These are phyloP conservation scores for Amiota communis DNA, from an alignment of 2,888 invertebrate genomes.

Conservation along the genomic window DNA sequence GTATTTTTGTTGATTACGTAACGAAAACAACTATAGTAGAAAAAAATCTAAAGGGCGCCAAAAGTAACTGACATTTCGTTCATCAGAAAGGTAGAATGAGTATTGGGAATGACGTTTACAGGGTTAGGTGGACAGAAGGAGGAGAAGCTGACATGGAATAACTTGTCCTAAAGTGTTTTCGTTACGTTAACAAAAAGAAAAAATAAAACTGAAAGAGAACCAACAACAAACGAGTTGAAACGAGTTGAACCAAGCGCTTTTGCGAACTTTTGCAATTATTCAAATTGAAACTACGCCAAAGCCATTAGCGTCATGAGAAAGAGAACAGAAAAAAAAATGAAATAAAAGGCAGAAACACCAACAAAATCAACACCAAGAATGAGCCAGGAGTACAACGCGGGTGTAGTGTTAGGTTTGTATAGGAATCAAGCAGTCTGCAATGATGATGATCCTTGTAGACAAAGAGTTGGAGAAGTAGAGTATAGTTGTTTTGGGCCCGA, in stretches of 20 bases:
- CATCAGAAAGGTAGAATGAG: background rate
- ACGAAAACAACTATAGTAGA: background rate
- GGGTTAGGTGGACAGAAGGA: background rate
- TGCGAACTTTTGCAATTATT: slow-evolving; percentile 35
- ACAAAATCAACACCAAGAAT: slow-evolving; percentile 55
- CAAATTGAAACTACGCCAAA: slow-evolving; percentile 33
- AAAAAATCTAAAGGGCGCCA: slow-evolving; percentile 4
- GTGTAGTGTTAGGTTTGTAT: no score
- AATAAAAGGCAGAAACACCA: no score
- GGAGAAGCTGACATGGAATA: background rate
- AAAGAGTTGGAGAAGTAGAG: no score
- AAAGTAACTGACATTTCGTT: slow-evolving; percentile 4
- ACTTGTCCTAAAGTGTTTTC: slow-evolving; percentile 21
- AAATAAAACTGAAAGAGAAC: background rate
- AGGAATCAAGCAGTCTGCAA: no score
- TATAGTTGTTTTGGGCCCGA: no score
- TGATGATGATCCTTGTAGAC: no score
- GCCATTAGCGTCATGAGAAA: slow-evolving; percentile 55
- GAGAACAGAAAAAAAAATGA: no score
- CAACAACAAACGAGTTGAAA: slow-evolving; percentile 28
- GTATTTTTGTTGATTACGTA: slow-evolving; percentile 20
- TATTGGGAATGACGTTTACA: slow-evolving; percentile 1
- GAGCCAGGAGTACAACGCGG: background rate
- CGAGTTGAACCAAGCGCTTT: slow-evolving; percentile 26
- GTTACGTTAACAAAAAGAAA: slow-evolving; percentile 6